Conservation (phyloP, 2,797 vertebrate species). For the Mormyrops attenuatus region DNA sequence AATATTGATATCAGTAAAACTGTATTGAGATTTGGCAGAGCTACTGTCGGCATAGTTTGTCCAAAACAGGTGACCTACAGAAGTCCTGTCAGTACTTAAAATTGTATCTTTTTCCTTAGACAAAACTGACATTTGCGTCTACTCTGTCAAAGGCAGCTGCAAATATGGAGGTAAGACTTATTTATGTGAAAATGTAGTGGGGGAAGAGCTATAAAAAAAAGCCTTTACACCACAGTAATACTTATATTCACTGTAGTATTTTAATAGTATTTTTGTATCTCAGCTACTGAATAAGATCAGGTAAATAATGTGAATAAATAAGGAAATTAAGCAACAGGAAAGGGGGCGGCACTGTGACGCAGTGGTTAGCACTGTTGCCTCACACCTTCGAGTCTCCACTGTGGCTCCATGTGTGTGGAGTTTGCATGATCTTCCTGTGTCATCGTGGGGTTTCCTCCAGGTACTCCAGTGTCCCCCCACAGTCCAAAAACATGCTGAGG, state of each 20-base stretch:
- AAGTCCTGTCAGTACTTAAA: background rate
- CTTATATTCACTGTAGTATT: background rate
- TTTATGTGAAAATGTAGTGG: background rate
- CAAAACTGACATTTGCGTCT: constrained; percentile 65
- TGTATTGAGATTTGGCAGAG: background rate
- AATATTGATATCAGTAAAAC: background rate
- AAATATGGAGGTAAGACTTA: constrained; percentile 50
- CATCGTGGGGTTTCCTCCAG: background rate
- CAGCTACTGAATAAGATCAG: background rate
- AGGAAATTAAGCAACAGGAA: background rate
- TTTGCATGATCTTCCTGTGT: background rate
- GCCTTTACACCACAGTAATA: background rate
- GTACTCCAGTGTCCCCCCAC: background rate
- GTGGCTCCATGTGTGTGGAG: background rate
- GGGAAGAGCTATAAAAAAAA: background rate
- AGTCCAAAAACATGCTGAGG: background rate
- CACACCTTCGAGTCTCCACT: background rate
- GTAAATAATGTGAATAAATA: background rate
- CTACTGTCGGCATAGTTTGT: background rate
- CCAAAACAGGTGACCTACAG: background rate
- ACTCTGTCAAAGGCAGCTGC: constrained; percentile 60
- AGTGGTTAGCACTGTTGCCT: background rate
- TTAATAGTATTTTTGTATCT: background rate
- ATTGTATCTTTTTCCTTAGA: constrained; percentile 40
- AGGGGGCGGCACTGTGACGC: background rate